phyloP scores from a whole-genome alignment of 2,113 vertebrate species.

The Oryzias curvinotus region DNA sequence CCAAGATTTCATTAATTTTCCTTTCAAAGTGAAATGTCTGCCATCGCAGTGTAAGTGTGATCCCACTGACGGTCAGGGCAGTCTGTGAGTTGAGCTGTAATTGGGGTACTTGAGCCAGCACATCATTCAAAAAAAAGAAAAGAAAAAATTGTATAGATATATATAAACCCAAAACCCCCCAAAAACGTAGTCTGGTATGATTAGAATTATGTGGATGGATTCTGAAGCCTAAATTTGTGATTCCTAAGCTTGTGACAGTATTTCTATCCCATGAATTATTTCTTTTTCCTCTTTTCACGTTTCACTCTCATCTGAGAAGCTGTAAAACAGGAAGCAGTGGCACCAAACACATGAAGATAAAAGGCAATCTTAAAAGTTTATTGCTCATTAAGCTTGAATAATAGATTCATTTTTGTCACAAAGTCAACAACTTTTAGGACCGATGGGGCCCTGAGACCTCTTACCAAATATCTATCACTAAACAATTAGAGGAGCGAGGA shows the following conservation, averaged over 20 bases:
- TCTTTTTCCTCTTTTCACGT: slow-evolving; percentile 1
- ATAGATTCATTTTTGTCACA: slow-evolving; percentile 32
- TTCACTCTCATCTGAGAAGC: slow-evolving; percentile 20
- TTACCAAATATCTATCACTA: slow-evolving; percentile 29
- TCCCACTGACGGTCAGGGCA: slow-evolving; percentile 59
- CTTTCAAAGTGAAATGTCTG: slow-evolving; percentile 69
- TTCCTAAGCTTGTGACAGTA: slow-evolving; percentile 22
- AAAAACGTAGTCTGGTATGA: slow-evolving; percentile 42
- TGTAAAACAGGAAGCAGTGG: slow-evolving; percentile 9
- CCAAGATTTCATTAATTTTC: slow-evolving; percentile 71
- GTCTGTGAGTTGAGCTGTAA: slow-evolving; percentile 55
- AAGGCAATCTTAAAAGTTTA: slow-evolving; percentile 1
- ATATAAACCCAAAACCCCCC: slow-evolving; percentile 41
- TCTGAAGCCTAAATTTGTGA: slow-evolving; percentile 18
- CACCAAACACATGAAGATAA: background rate
- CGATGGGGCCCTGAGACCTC: slow-evolving; percentile 32
- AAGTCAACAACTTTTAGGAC: slow-evolving; percentile 24
- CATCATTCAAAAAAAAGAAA: slow-evolving; percentile 20
- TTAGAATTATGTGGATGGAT: slow-evolving; percentile 36
- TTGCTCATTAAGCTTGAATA: slow-evolving; percentile 17
- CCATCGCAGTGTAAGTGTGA: slow-evolving; percentile 60
- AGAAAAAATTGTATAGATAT: too few species aligned
- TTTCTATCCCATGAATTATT: slow-evolving; percentile 7
- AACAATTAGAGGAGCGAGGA: slow-evolving; percentile 61
- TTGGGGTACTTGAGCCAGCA: slow-evolving; percentile 56